Evolutionary conservation across 2,113 vertebrate genomes (phyloP).

Genomic region (Gymnocephalus cernua): DNA sequence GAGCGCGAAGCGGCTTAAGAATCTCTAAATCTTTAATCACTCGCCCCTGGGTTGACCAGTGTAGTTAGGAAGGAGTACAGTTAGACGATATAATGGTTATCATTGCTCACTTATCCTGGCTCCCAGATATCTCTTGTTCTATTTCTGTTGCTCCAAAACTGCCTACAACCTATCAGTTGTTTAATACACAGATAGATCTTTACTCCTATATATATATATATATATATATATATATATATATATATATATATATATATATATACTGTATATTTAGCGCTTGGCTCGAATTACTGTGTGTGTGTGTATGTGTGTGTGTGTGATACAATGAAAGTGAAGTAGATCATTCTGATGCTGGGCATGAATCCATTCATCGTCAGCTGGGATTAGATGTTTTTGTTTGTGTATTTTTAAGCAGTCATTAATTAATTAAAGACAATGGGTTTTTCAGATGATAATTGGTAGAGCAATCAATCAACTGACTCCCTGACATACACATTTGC

Average conservation of each 20-base stretch:
- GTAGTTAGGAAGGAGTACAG: conserved; percentile 69
- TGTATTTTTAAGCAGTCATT: conserved; percentile 75
- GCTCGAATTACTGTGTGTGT: conserved; percentile 39
- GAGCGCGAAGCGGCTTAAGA: conserved; percentile 72
- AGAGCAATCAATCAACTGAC: conserved; percentile 68
- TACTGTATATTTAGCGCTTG: conserved; percentile 5
- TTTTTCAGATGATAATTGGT: conserved; percentile 69
- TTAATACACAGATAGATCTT: conserved; percentile 66
- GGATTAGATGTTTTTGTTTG: conserved; percentile 76
- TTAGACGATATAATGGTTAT: conserved; percentile 64
- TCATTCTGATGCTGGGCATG: conserved; percentile 59
- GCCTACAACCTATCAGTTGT: conserved; percentile 57
- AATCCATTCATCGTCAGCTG: conserved; percentile 62
- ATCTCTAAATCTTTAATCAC: conserved; percentile 82
- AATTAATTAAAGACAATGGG: conserved; percentile 72
- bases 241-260: too few relatives aligned
- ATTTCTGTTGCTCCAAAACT: conserved; percentile 71
- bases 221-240: too few relatives aligned
- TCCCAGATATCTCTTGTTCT: conserved; percentile 74
- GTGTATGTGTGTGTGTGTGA: too few relatives aligned
- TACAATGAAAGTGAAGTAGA: conserved; percentile 62
- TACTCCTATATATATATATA: conserved; percentile 35
- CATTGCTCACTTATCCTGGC: conserved; percentile 69
- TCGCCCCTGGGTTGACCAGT: conserved; percentile 76
- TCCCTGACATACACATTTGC: conserved; percentile 63